A percentile compares a stretch with the other conserved stretches of the same genome.
Conservation (phyloP, 2,797 vertebrate genomes). For the Chaetophractus vellerosus region DNA sequence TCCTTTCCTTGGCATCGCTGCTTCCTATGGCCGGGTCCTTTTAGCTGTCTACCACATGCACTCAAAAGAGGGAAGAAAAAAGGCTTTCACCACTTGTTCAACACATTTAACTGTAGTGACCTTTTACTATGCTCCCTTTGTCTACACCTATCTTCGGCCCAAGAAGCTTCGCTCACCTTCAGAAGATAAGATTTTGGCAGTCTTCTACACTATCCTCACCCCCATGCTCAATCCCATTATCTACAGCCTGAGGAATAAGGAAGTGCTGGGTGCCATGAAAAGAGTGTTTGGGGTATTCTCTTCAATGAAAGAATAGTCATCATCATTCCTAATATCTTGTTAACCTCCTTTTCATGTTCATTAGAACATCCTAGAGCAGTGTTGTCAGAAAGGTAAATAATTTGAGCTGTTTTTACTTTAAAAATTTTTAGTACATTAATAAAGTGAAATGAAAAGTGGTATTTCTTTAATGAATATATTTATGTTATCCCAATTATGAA, state of each 20-base stretch:
- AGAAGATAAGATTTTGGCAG: constrained; percentile 63
- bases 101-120: constrained; percentile 68
- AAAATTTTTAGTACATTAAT: neutral
- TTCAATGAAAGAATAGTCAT: neutral
- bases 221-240: constrained; percentile 74
- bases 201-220: constrained; percentile 69
- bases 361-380: neutral
- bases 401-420: neutral
- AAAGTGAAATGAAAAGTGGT: neutral
- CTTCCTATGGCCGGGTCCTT: constrained; percentile 50
- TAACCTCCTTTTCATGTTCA: neutral
- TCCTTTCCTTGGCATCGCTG: constrained; percentile 69
- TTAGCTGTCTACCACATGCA: constrained; percentile 22
- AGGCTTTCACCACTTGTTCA: constrained; percentile 51
- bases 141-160: constrained; percentile 68
- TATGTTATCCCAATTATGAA: neutral
- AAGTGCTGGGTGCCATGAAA: constrained; percentile 48
- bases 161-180: constrained; percentile 46
- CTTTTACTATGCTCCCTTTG: constrained; percentile 73
- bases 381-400: neutral
- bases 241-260: neutral
- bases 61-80: constrained; percentile 67
- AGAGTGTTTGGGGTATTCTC: neutral
- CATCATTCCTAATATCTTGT: rapidly evolving
- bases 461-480: neutral